These are phyloP conservation scores for Dryobota labecula DNA, from an alignment of 2,888 invertebrate genomes.

Conservation along the genomic window DNA sequence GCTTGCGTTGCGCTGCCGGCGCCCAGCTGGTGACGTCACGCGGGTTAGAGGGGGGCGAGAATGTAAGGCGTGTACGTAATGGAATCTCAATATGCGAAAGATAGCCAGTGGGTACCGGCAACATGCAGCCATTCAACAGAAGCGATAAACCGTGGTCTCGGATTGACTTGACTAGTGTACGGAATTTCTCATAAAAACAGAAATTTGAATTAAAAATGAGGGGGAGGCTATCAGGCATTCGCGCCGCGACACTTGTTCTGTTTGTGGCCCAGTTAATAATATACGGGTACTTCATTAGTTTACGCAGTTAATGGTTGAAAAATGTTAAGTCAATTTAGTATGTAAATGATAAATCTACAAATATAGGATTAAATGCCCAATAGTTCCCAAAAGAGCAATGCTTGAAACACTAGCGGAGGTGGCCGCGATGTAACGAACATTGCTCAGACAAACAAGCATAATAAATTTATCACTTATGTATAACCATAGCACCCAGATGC, in stretches of 20 bases:
- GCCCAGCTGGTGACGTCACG: conserved; percentile 46
- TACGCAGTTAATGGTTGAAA: conserved; percentile 90
- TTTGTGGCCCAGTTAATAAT: conserved; percentile 88
- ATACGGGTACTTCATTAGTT: conserved; percentile 88
- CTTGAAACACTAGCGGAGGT: conserved; percentile 74
- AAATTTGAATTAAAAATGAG: conserved; percentile 77
- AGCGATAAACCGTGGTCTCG: conserved; percentile 87
- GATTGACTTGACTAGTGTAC: conserved; percentile 86
- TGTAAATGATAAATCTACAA: conserved; percentile 90
- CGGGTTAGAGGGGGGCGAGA: conserved; percentile 31
- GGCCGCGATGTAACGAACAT: conserved; percentile 77
- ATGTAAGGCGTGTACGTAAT: conserved; percentile 50
- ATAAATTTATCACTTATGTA: conserved; percentile 88
- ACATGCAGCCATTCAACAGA: conserved; percentile 85
- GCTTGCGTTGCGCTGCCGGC: conserved; percentile 79
- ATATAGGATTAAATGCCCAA: conserved; percentile 91
- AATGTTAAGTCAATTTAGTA: conserved; percentile 90
- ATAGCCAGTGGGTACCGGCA: conserved; percentile 75
- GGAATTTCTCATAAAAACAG: conserved; percentile 81
- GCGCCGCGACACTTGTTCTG: conserved; percentile 86
- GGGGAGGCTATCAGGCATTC: conserved; percentile 91
- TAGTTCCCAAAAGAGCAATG: conserved; percentile 88
- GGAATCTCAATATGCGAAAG: conserved; percentile 57
- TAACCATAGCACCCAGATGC: conserved; percentile 91
- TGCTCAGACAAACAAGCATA: conserved; percentile 88